Percentiles rank a stretch among this genome's conserved stretches.
Conservation (phyloP, 2,888 invertebrate genomes). For the Tetropium fuscum region DNA sequence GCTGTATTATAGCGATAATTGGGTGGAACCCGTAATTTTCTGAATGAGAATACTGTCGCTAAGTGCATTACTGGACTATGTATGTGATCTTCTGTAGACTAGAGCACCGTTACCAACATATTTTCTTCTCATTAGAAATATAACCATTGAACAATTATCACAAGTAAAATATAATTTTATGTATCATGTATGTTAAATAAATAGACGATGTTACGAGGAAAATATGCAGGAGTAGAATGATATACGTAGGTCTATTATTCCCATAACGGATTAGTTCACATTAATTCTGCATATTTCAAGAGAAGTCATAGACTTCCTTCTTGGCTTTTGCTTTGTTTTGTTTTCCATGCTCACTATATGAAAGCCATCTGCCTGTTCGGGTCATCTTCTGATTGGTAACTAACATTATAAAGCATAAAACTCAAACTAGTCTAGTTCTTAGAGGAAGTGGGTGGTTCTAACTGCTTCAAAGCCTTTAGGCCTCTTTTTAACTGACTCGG, state of each 20-base stretch:
- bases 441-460: slow-evolving; percentile 59
- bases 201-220: too few species aligned
- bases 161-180: too few species aligned
- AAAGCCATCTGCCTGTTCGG: slow-evolving; percentile 34
- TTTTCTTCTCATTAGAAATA: too few species aligned
- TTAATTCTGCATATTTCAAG: slow-evolving; percentile 19
- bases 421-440: slow-evolving; percentile 49
- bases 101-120: too few species aligned
- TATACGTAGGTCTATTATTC: too few species aligned
- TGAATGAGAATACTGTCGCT: slow-evolving; percentile 7
- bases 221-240: slow-evolving; percentile 13
- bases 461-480: slow-evolving; percentile 52
- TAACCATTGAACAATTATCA: too few species aligned
- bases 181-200: too few species aligned
- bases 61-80: background rate
- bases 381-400: slow-evolving; percentile 43
- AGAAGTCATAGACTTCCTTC: slow-evolving; percentile 12
- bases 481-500: slow-evolving; percentile 47
- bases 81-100: too few species aligned
- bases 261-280: slow-evolving; percentile 16
- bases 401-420: slow-evolving; percentile 41
- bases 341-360: slow-evolving; percentile 2
- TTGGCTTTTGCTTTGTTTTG: slow-evolving; percentile 18
- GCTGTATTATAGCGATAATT: slow-evolving; percentile 7
- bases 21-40: slow-evolving; percentile 4